These are phyloP conservation scores for Halcyon malimbica DNA, from an alignment of 2,113 vertebrate genomes.

Conservation along the genomic window DNA sequence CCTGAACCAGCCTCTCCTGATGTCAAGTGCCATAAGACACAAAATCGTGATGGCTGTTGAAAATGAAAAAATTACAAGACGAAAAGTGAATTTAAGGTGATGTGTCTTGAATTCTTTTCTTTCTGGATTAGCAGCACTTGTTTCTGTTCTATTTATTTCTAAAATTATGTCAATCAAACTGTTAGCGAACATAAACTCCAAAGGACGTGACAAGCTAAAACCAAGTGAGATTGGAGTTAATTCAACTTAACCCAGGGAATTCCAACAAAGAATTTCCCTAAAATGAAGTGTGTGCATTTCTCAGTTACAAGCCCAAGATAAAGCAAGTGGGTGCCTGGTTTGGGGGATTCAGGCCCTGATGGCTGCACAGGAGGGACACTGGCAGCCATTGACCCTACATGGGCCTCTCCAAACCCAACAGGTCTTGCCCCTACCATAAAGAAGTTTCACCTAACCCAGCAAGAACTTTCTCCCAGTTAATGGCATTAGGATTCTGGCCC, in stretches of 20 bases:
- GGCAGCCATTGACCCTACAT: rapidly evolving
- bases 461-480: neutral
- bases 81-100: neutral
- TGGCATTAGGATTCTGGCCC: too few species aligned
- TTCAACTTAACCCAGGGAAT: neutral
- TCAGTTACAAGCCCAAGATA: neutral
- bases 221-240: rapidly evolving
- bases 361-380: neutral
- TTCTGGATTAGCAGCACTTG: neutral
- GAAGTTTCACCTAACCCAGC: neutral
- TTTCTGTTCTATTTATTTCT: neutral
- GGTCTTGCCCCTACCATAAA: neutral
- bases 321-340: neutral
- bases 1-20: neutral
- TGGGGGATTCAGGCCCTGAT: neutral
- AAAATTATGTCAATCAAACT: neutral
- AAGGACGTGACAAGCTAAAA: neutral
- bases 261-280: neutral
- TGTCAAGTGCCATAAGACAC: neutral
- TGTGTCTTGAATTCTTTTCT: neutral
- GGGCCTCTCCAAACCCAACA: neutral
- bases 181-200: neutral
- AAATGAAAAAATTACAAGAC: neutral
- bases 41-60: neutral
- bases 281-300: neutral